Evolutionary conservation across 2,797 vertebrate genomes (phyloP), one percentile per base, ranked within the genome.

Genomic region (Neostethus bicornis): DNA sequence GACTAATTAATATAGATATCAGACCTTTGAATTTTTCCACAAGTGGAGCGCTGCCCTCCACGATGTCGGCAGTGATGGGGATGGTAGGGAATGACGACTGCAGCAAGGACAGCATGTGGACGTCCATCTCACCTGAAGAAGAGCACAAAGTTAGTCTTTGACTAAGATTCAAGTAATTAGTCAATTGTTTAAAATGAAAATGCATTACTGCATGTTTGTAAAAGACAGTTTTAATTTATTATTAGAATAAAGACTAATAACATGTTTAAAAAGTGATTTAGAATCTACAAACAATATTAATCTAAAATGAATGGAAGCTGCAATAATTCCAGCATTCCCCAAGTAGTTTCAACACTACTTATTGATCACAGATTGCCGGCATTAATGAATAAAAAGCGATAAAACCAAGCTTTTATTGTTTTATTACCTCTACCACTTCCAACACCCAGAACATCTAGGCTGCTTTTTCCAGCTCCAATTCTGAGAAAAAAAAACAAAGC

Each of bases 341-440:
- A 3, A 44, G 24, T 35, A 21, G 23, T 21, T 14, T 14, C 17
- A 11, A 4, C 2, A 26, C 26, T 8, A n/a, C n/a, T n/a, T n/a
- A n/a, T n/a, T n/a, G n/a, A n/a, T n/a, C n/a, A n/a, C n/a, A n/a
- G n/a, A n/a, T n/a, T n/a, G n/a, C n/a, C n/a, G n/a, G n/a, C n/a
- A n/a, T n/a, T n/a, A n/a, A n/a, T n/a, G n/a, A n/a, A n/a, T n/a
- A n/a, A n/a, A n/a, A n/a, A n/a, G n/a, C n/a, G n/a, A n/a, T n/a
- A n/a, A n/a, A n/a, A n/a, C n/a, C n/a, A n/a, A n/a, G n/a, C n/a
- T n/a, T n/a, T n/a, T n/a, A n/a, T n/a, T n/a, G n/a, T n/a, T n/a
- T n/a, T n/a, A n/a, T 31, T 92, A 96, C 94, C 94, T 93, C 92
- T 87, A 64, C 94, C 94, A 70, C 94, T 91, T 20, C 94, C 94